Evolutionary conservation across 2,888 invertebrate species (phyloP).

Genomic region (Acleris cristana): DNA sequence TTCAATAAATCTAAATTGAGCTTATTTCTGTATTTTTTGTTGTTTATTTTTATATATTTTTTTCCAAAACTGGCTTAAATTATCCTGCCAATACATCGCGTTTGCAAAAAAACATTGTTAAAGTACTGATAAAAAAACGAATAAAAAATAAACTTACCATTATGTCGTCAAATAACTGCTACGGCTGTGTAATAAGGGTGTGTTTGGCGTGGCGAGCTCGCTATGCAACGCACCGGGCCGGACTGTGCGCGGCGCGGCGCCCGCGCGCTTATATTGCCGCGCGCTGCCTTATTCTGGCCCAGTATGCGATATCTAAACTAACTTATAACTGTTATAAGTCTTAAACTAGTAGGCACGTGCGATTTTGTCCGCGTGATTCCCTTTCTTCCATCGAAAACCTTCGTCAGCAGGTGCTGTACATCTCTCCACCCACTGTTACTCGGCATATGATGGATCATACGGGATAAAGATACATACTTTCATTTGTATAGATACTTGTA

Average conservation of each 20-base stretch:
- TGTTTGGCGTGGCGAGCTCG: conserved; percentile 66
- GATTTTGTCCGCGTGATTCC: too few relatives aligned
- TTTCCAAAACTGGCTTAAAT: too few relatives aligned
- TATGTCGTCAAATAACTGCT: background rate
- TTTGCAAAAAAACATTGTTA: background rate
- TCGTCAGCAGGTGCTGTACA: too few relatives aligned
- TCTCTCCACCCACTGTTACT: too few relatives aligned
- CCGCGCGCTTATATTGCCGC: conserved; percentile 52
- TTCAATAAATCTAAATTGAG: background rate
- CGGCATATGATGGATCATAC: too few relatives aligned
- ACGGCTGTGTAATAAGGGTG: conserved; percentile 37
- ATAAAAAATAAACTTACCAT: conserved; percentile 17
- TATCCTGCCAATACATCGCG: background rate
- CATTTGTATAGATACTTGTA: too few relatives aligned
- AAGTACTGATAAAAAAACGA: background rate
- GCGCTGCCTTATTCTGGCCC: conserved; percentile 56
- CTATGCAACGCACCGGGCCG: conserved; percentile 78
- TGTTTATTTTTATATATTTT: too few relatives aligned
- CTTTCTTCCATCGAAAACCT: too few relatives aligned
- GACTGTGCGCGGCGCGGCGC: conserved; percentile 57
- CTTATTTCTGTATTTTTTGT: too few relatives aligned
- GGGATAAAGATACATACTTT: too few relatives aligned
- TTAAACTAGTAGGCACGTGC: too few relatives aligned
- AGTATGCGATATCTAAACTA: background rate
- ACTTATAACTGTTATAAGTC: background rate